Percentiles rank a stretch among this genome's conserved stretches.
Evolutionary conservation across 2,797 vertebrate genomes (phyloP).

Genomic region (Sarcophilus harrisii): DNA sequence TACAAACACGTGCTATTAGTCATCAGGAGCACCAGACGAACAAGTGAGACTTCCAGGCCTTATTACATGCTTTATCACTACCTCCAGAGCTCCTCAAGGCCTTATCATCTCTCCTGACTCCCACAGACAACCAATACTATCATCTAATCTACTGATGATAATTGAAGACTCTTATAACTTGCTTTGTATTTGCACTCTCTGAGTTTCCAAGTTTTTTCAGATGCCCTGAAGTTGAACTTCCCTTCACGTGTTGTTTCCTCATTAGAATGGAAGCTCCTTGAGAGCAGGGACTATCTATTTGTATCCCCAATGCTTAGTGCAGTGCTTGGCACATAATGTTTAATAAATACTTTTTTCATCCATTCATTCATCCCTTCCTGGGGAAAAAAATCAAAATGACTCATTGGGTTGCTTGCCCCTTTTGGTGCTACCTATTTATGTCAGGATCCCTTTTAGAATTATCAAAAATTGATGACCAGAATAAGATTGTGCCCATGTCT

Average conservation of each 20-base stretch:
- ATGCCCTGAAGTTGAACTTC: background rate
- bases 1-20: background rate
- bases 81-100: background rate
- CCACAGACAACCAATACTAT: background rate
- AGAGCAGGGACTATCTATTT: background rate
- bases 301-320: background rate
- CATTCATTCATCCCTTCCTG: background rate
- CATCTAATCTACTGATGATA: background rate
- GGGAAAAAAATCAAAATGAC: background rate
- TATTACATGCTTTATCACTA: background rate
- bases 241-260: background rate
- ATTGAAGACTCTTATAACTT: background rate
- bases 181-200: background rate
- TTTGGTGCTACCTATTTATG: background rate
- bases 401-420: rapidly evolving
- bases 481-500: conserved; percentile 31
- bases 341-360: background rate
- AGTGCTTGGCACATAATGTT: background rate
- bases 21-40: background rate
- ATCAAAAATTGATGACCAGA: background rate
- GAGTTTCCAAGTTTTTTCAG: background rate
- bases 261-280: background rate
- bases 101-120: background rate
- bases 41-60: background rate
- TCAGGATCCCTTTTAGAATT: conserved; percentile 33